Evolutionary conservation across 2,797 vertebrate species (phyloP), one percentile per base, ranked within the genome.

Genomic region (Poecilia velifera): DNA sequence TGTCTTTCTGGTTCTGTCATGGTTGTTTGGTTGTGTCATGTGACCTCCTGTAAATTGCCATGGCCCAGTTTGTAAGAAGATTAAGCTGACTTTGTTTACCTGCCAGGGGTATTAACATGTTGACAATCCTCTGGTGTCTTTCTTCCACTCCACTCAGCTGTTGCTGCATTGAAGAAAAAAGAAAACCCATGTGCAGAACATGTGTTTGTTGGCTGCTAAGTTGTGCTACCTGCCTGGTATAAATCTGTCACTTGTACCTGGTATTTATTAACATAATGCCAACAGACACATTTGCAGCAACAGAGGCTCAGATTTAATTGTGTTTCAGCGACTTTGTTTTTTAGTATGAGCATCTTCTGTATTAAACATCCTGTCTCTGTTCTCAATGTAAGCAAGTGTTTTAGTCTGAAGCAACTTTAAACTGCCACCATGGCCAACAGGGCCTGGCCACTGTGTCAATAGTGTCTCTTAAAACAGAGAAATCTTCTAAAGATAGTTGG

Each of bases 51-150:
- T 77, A 78, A 64, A 53, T 87, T 72, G 53, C 25, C 53, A 18
- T 71, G 75, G 77, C 80, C 64, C 41, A 31, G 34, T 79, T 79
- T 84, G 76, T 51, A 57, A 68, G 25, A 57, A 75, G 3, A 49
- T 76, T 89, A 82, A 84, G 75, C 72, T 51, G 84, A 83, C 89
- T 83, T 83, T 84, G 84, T 76, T 79, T 90, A 86, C 66, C 80
- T 86, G 74, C 64, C 41, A 18, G 46, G 73, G 68, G 89, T 71
- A 87, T 93, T 91, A 93, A 84, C 74, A 71, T 88, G 86, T 92
- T 91, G 85, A 92, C 84, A 22, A 22, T 79, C 76, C 76, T 74
- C 71, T 28, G 47, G 39, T 41, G 71, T 43, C 77, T 85, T 86
- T 41, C 76, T 81, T 82, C 73, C 47, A 87, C 79, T 72, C 18